Evolutionary conservation across 1,140 invertebrate species (phyloP), one percentile per base, ranked within the genome.

Genomic region (Riptortus pedestris): DNA sequence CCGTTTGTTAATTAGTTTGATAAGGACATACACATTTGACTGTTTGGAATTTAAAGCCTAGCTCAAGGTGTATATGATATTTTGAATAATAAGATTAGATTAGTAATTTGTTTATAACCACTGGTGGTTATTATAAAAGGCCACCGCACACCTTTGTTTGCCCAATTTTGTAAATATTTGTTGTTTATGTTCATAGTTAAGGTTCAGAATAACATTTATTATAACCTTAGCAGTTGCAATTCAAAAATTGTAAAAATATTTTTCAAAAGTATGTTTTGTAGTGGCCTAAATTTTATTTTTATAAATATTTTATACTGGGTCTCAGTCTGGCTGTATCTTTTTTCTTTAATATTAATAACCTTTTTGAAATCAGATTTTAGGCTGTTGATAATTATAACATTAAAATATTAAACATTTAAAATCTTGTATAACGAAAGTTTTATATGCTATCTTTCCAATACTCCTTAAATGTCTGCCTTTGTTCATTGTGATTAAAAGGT

Each of bases 91-190:
- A 12, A 22, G n/a, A 18, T 59, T 59, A 33, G 57, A 1, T 16
- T 59, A 59, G 33, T 33, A n/a, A 31, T 59, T 33, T 59, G 57
- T 59, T 33, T 29, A 31, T 38, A 29, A 38, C 31, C 20, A 16
- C n/a, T 26, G 57, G 29, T n/a, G 33, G 24, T 33, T 60, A 43
- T 38, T 26, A 33, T 51, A 51, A 12, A 31, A 48, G 28, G 47
- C 47, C 61, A 62, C 61, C 61, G 61, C 61, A 62, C 61, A 62
- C 61, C 61, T 62, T 62, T 20, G 28, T 62, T 62, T 62, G 61
- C 61, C 43, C 61, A 62, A 62, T 38, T 62, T 62, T 62, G 61
- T 62, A 62, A 51, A 62, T 62, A 62, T 47, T 62, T 62, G 18
- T 48, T 62, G 18, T 45, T 45, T 45, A n/a, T 55, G 22, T 55